Base-by-base conservation (phyloP, 2,888 invertebrate species). In the Mimachlamys varia region DNA sequence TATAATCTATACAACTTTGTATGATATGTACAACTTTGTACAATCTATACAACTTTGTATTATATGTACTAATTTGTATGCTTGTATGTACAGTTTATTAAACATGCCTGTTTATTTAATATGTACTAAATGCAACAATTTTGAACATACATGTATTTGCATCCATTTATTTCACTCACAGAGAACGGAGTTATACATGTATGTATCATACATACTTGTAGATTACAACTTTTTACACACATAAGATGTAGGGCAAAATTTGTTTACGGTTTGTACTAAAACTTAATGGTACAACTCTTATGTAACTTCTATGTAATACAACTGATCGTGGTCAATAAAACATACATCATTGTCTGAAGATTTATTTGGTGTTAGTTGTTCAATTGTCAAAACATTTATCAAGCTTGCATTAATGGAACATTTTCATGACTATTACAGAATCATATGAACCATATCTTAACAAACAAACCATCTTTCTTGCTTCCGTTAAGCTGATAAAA, bases 311-410 rank as follows among this genome's bases (percentile, higher is more conserved):
- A 58, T 58, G 58, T 58, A 58, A 58, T 58, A 58, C 58, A 58
- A 58, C 58, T 58, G 58, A 58, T 58, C 19, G 58, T 58, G 58
- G 58, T 58, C 58, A 58, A 58, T 58, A 58, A 58, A 58, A 58
- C 19, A 58, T 58, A 44, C 13, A 58, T 58, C 58, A 58, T 22
- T 58, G n/a, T 58, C 58, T 58, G 19, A 53, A 53, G 58, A 22
- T n/a, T 19, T 19, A 58, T 58, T 17, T 58, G 58, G 58, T 53
- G 13, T 17, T 53, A 53, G 53, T 58, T 58, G 15, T 17, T n/a
- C 22, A n/a, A 58, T 19, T 58, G 15, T 58, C n/a, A 7, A 58
- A 55, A n/a, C 12, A 15, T 53, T 44, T 44, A 3, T 44, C 44
- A 3, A 44, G 44, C 44, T 44, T 7, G 44, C 7, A 44, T 44